These are phyloP conservation scores for Rousettus leschenaultii DNA, from an alignment of 2,113 vertebrate species.

Conservation along the genomic window DNA sequence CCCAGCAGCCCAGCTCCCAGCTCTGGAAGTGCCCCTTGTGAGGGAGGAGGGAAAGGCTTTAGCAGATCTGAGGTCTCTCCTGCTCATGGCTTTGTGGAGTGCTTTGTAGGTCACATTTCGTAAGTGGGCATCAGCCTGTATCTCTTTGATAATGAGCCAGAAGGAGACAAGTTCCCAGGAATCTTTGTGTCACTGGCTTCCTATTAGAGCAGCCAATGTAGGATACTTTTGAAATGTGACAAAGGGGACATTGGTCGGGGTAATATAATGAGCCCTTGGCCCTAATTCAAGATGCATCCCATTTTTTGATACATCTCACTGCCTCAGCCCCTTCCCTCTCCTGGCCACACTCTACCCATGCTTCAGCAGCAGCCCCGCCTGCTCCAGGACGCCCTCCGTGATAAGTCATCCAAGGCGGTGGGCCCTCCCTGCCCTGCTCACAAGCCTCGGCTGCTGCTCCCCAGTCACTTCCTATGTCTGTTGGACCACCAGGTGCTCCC, in stretches of 20 bases:
- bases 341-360: background rate
- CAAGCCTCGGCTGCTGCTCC: background rate
- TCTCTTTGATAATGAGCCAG: background rate
- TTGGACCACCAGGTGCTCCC: background rate
- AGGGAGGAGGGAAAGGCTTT: background rate
- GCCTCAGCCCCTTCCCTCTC: background rate
- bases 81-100: background rate
- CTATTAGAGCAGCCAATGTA: background rate
- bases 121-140: background rate
- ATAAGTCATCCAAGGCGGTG: fast-evolving
- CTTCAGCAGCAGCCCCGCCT: background rate
- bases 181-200: background rate
- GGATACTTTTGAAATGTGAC: background rate
- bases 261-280: background rate
- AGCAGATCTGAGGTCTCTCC: background rate
- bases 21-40: background rate
- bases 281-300: background rate
- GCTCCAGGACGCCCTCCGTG: background rate
- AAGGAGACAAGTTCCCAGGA: background rate
- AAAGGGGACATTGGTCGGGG: background rate
- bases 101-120: background rate
- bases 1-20: background rate
- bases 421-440: background rate
- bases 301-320: background rate
- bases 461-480: background rate